These are phyloP conservation scores for Coreoperca whiteheadi DNA, from an alignment of 2,113 vertebrate genomes.

Conservation along the genomic window DNA sequence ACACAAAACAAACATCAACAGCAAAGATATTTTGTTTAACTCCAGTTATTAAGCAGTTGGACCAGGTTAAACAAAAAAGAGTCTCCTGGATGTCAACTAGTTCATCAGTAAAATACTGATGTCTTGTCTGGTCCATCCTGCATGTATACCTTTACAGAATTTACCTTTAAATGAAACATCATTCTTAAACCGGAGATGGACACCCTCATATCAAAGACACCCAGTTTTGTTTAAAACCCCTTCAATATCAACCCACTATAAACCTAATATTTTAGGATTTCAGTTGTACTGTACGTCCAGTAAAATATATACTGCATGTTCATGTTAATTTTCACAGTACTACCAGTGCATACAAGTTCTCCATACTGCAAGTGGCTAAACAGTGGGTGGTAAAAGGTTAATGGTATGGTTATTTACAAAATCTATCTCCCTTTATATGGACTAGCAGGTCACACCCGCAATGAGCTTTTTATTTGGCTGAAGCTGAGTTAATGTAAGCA, in stretches of 20 bases:
- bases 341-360: background rate
- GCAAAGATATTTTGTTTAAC: background rate
- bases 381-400: background rate
- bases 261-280: background rate
- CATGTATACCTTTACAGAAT: background rate
- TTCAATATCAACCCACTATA: background rate
- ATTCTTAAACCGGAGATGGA: background rate
- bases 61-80: background rate
- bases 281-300: background rate
- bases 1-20: background rate
- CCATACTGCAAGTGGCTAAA: background rate
- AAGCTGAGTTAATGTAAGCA: background rate
- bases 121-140: background rate
- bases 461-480: background rate
- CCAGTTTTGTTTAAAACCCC: background rate
- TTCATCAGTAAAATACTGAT: background rate
- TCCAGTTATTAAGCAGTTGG: background rate
- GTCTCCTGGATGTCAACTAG: background rate
- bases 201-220: background rate
- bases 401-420: background rate
- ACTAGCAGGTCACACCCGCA: background rate
- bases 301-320: background rate
- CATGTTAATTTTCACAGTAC: background rate
- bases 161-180: background rate
- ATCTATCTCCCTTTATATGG: background rate